Conservation (phyloP, 2,888 invertebrate species). For the Emmelina monodactyla region DNA sequence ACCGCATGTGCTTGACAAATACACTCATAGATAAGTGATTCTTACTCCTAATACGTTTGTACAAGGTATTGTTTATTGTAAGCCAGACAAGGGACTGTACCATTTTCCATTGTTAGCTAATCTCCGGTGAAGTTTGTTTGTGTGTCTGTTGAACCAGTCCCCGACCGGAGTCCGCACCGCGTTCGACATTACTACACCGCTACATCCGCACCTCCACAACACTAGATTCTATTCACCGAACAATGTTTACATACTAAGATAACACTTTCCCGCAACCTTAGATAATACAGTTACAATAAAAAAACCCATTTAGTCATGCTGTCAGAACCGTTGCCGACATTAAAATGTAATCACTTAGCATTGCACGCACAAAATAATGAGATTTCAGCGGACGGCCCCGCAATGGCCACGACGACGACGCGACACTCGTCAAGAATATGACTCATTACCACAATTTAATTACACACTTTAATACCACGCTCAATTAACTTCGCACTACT, state of each 20-base stretch:
- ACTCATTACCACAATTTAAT: conserved; percentile 52
- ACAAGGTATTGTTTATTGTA: conserved; percentile 20
- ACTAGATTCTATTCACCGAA: conserved; percentile 24
- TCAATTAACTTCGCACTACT: too few relatives aligned
- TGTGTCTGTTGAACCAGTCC: conserved; percentile 49
- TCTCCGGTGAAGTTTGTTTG: conserved; percentile 41
- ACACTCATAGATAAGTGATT: too few relatives aligned
- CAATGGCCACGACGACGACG: conserved; percentile 48
- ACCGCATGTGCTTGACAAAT: too few relatives aligned
- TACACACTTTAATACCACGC: too few relatives aligned
- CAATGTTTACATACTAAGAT: conserved; percentile 23
- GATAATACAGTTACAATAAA: conserved; percentile 25
- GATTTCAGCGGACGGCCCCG: conserved; percentile 50
- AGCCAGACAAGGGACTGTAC: conserved; percentile 32
- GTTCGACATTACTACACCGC: conserved; percentile 41
- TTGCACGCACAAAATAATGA: conserved; percentile 59
- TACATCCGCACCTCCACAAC: conserved; percentile 15
- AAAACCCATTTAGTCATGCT: conserved; percentile 33
- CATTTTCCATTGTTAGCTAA: conserved; percentile 52
- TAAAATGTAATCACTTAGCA: conserved; percentile 60
- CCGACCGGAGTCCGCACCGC: conserved; percentile 43
- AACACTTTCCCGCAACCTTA: conserved; percentile 40
- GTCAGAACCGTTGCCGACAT: conserved; percentile 34
- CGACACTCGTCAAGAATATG: conserved; percentile 42
- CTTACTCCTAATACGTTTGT: conserved; percentile 16